Evolutionary conservation across 2,113 vertebrate species (phyloP).

Genomic region (Leucopsar rothschildi): DNA sequence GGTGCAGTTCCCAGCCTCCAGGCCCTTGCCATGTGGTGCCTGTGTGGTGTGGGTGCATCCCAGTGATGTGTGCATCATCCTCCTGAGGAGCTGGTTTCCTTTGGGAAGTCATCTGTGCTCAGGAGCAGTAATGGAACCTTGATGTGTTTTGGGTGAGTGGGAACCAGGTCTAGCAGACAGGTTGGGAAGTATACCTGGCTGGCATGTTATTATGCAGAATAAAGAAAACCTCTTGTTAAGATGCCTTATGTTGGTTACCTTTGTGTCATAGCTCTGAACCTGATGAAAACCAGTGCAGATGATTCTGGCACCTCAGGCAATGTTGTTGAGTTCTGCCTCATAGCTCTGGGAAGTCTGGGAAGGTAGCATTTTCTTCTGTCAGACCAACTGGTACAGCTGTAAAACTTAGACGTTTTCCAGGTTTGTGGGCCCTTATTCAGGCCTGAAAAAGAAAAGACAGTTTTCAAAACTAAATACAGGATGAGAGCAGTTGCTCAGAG

Average conservation of each 20-base stretch:
- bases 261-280: not conserved
- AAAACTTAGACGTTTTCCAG: not conserved
- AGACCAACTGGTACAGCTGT: not conserved
- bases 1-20: not conserved
- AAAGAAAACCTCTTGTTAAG: not conserved
- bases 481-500: not conserved
- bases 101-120: not conserved
- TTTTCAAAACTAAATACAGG: not conserved
- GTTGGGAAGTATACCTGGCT: not conserved
- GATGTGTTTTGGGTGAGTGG: not conserved
- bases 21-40: fast-evolving
- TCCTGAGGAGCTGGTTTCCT: not conserved
- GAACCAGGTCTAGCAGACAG: not conserved
- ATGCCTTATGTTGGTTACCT: not conserved
- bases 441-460: not conserved
- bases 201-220: not conserved
- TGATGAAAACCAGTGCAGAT: not conserved
- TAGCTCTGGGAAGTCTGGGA: not conserved
- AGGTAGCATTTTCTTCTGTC: not conserved
- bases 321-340: not conserved
- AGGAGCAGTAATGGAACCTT: not conserved
- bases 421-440: not conserved
- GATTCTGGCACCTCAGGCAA: not conserved
- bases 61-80: not conserved
- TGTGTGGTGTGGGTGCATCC: not conserved